Base-by-base conservation (phyloP, 30 jellyfish, hydroid and myxozoan species). In the Aurelia coerulea region DNA sequence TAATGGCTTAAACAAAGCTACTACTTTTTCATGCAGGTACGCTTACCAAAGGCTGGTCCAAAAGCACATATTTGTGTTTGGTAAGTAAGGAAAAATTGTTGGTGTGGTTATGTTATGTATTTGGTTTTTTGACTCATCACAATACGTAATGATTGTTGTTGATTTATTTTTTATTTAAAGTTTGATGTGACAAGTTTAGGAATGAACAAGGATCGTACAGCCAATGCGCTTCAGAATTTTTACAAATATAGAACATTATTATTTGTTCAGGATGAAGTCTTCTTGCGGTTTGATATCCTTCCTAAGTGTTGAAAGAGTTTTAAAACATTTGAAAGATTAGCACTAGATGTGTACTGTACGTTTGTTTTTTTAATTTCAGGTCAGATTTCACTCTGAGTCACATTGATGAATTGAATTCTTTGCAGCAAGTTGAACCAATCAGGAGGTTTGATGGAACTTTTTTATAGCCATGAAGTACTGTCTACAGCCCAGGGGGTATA, bases 1-100 rank as follows among this genome's bases (percentile, higher is more conserved):
- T 3, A 23, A 23, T 23, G 29, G 29, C 29, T 23, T 23, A 23
- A 23, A 23, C 29, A 23, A 23, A 23, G 29, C 29, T 18, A 23
- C 5, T 23, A 4, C 37, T 23, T 23, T 4, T 37, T 72, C 32
- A 23, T 72, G 31, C 65, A 85, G 94, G 83, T 85, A 10, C 85
- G 79, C 15, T 42, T 63, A 23, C 79, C 88, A 46, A 67, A 19
- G 16, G 23, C 94, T 10, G 78, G 76, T 6, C 76, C 85, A 56
- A 74, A 42, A 68, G 73, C 94, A 4, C 88, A 76, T 14, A 85
- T 85, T 18, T 85, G 94, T 65, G 77, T 85, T 51, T 85, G 94
- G 94, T 85, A 74, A 41, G 75, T 17, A 39, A 23, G 29, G 29
- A 23, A 23, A 23, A 23, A 23, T 23, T 23, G 29, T 23, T 23